Evolutionary conservation across 2,113 vertebrate genomes (phyloP), one percentile per base, ranked within the genome.

Genomic region (Phocoena sinus): DNA sequence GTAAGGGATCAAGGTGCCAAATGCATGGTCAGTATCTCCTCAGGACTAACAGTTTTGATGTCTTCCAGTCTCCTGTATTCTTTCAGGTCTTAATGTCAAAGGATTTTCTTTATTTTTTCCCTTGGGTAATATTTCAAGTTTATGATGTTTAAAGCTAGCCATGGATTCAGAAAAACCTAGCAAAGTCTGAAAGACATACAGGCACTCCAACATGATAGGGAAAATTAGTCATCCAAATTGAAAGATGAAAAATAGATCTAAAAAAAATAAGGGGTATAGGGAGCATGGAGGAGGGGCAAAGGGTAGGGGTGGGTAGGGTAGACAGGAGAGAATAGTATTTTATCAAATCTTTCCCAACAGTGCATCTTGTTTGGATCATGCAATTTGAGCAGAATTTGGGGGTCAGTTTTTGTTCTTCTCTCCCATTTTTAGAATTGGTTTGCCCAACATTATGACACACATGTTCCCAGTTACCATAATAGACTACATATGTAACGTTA

Each of bases 401-500:
- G 96, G 76, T 77, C 80, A 68, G 62, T 77, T 98, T 98, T 93
- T 96, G 73, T 89, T 95, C 90, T 93, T 71, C 81, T 92, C 84
- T 97, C 71, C 84, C 96, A 97, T 92, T 97, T 97, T 96, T 67
- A 91, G 77, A 96, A 82, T 96, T 70, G 17, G 89, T 36, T 94
- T 97, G 73, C 86, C 96, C 95, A 63, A 82, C 58, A 73, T 95
- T 63, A 96, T 70, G 93, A 87, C 71, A 97, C 68, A 97, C 53
- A 60, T 3, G 4, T 53, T 56, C 88, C 86, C 76, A 96, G 91
- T 95, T 96, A 89, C 44, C 33, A 9, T 98, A 98, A 98, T 97
- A 96, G 97, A 95, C 97, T 97, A 41, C 89, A 95, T 96, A 97
- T 96, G 31, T 94, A 86, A 96, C 9, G 44, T 97, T 98, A 97